These are phyloP conservation scores for Aldabrachelys gigantea DNA, from an alignment of 2,113 vertebrate species.

Conservation along the genomic window DNA sequence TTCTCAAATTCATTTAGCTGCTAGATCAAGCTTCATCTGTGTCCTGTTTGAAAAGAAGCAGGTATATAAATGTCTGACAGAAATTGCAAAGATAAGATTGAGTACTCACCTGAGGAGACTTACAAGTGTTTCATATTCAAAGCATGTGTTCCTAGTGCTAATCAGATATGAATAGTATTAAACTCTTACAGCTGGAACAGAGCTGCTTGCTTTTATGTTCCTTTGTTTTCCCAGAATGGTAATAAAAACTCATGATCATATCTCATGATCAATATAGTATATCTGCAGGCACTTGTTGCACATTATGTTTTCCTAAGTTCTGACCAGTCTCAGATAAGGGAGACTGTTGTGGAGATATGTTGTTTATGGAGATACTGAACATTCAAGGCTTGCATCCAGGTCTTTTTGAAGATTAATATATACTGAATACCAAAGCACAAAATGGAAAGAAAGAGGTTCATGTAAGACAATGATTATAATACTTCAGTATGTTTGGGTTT, in stretches of 20 bases:
- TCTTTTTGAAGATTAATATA: slow-evolving; percentile 54
- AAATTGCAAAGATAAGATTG: slow-evolving; percentile 67
- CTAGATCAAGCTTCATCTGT: slow-evolving; percentile 48
- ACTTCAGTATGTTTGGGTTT: slow-evolving; percentile 29
- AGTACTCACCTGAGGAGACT: slow-evolving; percentile 77
- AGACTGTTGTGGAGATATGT: slow-evolving; percentile 48
- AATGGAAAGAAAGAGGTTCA: slow-evolving; percentile 4
- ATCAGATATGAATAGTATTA: slow-evolving; percentile 72
- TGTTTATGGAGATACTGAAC: slow-evolving; percentile 46
- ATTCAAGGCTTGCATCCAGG: slow-evolving; percentile 38
- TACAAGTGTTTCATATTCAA: slow-evolving; percentile 71
- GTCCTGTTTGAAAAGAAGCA: slow-evolving; percentile 54
- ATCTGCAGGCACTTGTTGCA: slow-evolving; percentile 73
- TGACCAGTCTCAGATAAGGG: slow-evolving; percentile 20
- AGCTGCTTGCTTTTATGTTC: slow-evolving; percentile 78
- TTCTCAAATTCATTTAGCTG: slow-evolving; percentile 43
- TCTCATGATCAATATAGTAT: slow-evolving; percentile 76
- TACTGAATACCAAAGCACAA: slow-evolving; percentile 25
- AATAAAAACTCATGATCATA: slow-evolving; percentile 80
- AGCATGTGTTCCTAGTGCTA: slow-evolving; percentile 75
- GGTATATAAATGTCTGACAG: slow-evolving; percentile 39
- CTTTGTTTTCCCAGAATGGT: slow-evolving; percentile 75
- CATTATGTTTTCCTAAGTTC: slow-evolving; percentile 10
- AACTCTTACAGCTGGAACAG: slow-evolving; percentile 77
- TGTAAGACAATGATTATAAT: neutral